Conservation (phyloP, 2,888 invertebrate genomes). For the Subacronicta megacephala region DNA sequence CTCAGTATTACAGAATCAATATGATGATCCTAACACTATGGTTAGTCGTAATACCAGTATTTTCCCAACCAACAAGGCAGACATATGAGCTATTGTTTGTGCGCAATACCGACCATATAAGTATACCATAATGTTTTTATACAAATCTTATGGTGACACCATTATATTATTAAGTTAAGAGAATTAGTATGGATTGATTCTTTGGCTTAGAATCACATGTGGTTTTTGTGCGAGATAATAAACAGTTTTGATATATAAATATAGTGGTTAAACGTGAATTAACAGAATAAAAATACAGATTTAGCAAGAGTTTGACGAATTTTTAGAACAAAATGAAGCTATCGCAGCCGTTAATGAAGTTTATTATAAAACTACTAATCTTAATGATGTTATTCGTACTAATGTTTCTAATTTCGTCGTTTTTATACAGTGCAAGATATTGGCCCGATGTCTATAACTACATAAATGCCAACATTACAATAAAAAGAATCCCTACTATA, state of each 20-base stretch:
- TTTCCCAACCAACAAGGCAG: conserved; percentile 34
- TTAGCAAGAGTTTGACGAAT: no score
- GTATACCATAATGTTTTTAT: conserved; percentile 55
- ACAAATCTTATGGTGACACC: conserved; percentile 42
- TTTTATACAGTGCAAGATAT: conserved; percentile 77
- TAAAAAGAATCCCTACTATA: conserved; percentile 79
- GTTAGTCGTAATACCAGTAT: conserved; percentile 16
- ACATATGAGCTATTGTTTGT: conserved; percentile 49
- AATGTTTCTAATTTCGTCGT: conserved; percentile 72
- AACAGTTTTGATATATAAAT: neutral
- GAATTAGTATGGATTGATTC: conserved; percentile 23
- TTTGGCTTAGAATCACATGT: conserved; percentile 30
- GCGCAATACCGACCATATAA: conserved; percentile 44
- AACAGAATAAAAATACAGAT: neutral
- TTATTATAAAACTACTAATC: conserved; percentile 72
- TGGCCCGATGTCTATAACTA: conserved; percentile 84
- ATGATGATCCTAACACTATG: conserved; percentile 13
- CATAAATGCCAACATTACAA: conserved; percentile 81
- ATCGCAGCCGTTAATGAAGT: conserved; percentile 67
- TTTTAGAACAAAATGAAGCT: conserved; percentile 69
- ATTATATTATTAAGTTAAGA: conserved; percentile 3
- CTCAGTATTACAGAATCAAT: conserved; percentile 22
- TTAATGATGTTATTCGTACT: conserved; percentile 75
- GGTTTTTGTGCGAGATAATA: neutral
- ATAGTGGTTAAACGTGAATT: conserved; percentile 2